Base-by-base conservation (phyloP, 2,888 invertebrate species). In the Apantesis nais region DNA sequence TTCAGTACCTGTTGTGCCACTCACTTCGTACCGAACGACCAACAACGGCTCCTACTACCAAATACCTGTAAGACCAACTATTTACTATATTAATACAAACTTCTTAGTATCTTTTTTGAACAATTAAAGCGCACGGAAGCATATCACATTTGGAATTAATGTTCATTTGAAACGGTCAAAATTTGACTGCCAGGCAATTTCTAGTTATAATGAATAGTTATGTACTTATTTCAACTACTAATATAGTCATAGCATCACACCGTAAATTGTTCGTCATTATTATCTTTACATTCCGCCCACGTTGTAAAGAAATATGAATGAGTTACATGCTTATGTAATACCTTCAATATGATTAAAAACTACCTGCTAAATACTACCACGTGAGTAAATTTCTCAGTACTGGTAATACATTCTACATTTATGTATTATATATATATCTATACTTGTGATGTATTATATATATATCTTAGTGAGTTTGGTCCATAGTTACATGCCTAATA, bases 21-120 rank as follows among this genome's bases (percentile, higher is more conserved):
- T 98, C 62, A 98, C 98, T 82, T 97, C 98, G 67, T 98, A 98
- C 93, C 97, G 97, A 66, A 97, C 97, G 81, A 95, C 97, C 85
- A 98, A 97, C 92, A 98, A 98, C 92, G 98, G 98, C 78, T 97
- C 97, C 64, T 97, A 98, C 90, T 97, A 98, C 82, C 98, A 98
- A 95, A 98, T 98, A 95, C 98, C 98, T 95, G 98, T 98, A 93
- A 98, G 98, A 63, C 48, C 29, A 58, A 48, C 29, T 55, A 34
- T 41, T 29, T 44, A 4, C 31, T 9, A 65, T 65, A 34, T 34
- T 34, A 34, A 34, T 34, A 34, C 34, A 34, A 39, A 14, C 2
- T 25, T n/a, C 1, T n/a, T 9, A 34, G 1, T 61, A 34, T 22
- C 12, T 11, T 48, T 48, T 52, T 52, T 48, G 22, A 16, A 22